Evolutionary conservation across 2,888 invertebrate genomes (phyloP).

Genomic region (Orgyia antiqua): DNA sequence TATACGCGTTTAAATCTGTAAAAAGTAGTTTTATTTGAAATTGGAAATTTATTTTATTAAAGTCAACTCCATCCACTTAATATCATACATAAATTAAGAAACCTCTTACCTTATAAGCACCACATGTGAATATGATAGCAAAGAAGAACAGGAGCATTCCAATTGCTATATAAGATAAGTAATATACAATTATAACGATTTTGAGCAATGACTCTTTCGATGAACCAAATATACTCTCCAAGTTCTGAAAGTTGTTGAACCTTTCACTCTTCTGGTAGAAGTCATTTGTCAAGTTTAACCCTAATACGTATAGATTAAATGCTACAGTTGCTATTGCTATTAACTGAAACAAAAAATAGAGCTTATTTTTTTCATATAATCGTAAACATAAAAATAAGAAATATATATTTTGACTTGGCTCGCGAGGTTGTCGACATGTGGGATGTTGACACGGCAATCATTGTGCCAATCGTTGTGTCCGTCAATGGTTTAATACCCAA

Average conservation of each 20-base stretch:
- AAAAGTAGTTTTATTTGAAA: too few relatives aligned
- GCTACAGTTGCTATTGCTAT: slow-evolving; percentile 56
- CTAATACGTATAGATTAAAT: slow-evolving; percentile 53
- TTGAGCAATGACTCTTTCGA: slow-evolving; percentile 46
- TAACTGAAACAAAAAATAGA: slow-evolving; percentile 41
- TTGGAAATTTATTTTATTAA: too few relatives aligned
- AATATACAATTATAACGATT: slow-evolving; percentile 50
- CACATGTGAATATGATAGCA: slow-evolving; percentile 51
- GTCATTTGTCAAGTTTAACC: slow-evolving; percentile 46
- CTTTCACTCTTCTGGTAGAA: slow-evolving; percentile 45
- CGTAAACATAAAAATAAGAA: too few relatives aligned
- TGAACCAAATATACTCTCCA: slow-evolving; percentile 58
- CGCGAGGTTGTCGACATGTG: too few relatives aligned
- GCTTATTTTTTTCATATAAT: too few relatives aligned
- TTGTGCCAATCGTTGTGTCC: too few relatives aligned
- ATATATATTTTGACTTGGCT: too few relatives aligned
- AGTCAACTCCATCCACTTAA: too few relatives aligned
- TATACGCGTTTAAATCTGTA: too few relatives aligned
- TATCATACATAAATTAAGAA: background rate
- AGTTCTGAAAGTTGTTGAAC: slow-evolving; percentile 54
- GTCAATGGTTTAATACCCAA: too few relatives aligned
- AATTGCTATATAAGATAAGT: slow-evolving; percentile 48
- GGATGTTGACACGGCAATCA: too few relatives aligned
- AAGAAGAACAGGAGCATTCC: slow-evolving; percentile 53
- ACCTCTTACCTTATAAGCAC: slow-evolving; percentile 59